A percentile compares a stretch with the other conserved stretches of the same genome.
Evolutionary conservation across 2,888 invertebrate genomes (phyloP).

Genomic region (Chaetogeoica ovagalla): DNA sequence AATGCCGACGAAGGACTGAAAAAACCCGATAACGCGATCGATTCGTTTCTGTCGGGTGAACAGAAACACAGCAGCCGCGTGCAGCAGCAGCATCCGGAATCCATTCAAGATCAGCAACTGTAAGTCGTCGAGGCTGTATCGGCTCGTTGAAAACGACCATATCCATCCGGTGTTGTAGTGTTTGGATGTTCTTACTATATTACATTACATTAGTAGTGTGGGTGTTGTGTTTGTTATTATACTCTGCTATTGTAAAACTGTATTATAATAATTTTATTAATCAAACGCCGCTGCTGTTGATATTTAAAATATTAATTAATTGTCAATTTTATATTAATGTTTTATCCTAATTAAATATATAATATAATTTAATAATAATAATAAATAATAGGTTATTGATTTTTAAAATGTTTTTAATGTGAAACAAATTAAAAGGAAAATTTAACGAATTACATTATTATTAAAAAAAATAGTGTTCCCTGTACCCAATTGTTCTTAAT

Average conservation of each 20-base stretch:
- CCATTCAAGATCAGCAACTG: conserved; percentile 48
- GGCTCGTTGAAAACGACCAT: neutral
- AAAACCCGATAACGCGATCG: neutral
- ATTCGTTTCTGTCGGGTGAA: conserved; percentile 12
- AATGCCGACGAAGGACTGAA: neutral
- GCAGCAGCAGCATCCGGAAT: neutral
- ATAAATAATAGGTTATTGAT: neutral
- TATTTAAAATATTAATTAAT: conserved; percentile 15
- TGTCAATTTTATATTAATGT: conserved; percentile 38
- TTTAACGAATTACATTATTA: conserved; percentile 18
- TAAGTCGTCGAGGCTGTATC: conserved; percentile 45
- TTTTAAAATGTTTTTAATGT: conserved; percentile 23
- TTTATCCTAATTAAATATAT: conserved; percentile 15
- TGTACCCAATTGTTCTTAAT: conserved; percentile 16
- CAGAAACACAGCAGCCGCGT: conserved; percentile 9
- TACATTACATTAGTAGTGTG: neutral
- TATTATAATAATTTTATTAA: neutral
- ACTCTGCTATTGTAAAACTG: neutral
- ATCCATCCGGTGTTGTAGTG: neutral
- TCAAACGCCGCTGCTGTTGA: neutral
- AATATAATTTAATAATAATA: conserved; percentile 18
- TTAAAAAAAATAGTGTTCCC: conserved; percentile 2
- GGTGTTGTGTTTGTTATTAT: too few relatives aligned
- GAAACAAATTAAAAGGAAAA: conserved; percentile 1
- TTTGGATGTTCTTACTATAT: neutral